Evolutionary conservation across 2,113 vertebrate genomes (phyloP).

Genomic region (Salvator merianae): DNA sequence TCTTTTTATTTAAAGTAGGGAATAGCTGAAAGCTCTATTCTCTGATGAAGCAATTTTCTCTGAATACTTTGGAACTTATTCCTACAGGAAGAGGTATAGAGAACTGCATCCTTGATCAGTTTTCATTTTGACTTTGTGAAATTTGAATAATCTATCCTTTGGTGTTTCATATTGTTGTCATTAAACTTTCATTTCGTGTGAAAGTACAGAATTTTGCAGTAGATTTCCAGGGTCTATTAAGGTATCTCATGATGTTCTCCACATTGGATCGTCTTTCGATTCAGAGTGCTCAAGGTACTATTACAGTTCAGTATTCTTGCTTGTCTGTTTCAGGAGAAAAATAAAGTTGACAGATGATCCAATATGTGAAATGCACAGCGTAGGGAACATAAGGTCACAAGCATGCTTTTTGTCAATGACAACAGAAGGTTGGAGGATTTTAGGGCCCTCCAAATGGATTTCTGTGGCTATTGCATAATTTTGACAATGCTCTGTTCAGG

Average conservation of each 20-base stretch:
- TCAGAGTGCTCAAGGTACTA: not conserved
- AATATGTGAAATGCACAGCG: not conserved
- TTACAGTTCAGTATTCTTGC: not conserved
- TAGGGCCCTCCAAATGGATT: not conserved
- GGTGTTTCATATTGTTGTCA: not conserved
- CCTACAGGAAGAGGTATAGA: not conserved
- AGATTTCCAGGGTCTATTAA: not conserved
- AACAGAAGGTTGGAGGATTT: not conserved
- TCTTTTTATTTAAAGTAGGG: too few relatives aligned
- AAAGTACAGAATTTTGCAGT: not conserved
- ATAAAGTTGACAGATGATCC: not conserved
- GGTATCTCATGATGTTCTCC: not conserved
- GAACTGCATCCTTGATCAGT: not conserved
- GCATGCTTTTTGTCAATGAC: slow-evolving; percentile 1
- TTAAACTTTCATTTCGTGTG: too few relatives aligned
- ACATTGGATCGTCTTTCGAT: not conserved
- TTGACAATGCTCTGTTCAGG: not conserved
- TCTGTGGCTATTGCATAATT: not conserved
- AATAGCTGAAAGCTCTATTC: not conserved
- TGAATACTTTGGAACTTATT: not conserved
- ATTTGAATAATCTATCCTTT: not conserved
- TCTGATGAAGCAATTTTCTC: not conserved
- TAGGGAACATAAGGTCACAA: not conserved
- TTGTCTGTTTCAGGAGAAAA: not conserved
- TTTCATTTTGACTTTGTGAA: not conserved